Evolutionary conservation across 2,888 invertebrate species (phyloP), one percentile per base, ranked within the genome.

Genomic region (Macaria liturata): DNA sequence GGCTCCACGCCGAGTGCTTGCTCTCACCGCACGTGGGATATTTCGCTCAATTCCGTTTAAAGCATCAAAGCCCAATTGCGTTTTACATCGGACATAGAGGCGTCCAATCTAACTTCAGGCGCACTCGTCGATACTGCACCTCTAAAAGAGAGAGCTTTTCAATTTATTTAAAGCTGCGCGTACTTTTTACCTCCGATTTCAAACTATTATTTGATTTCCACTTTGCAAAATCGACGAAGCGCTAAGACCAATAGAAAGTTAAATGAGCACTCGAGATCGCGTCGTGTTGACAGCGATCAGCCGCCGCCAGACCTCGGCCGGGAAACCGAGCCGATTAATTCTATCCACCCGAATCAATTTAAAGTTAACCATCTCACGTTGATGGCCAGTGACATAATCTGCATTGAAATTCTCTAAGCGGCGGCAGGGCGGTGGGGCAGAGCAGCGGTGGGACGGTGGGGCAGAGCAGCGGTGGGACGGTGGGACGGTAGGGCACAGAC

Each of bases 61-160:
- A 86, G 82, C 86, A 84, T 86, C 85, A 84, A 84, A 86, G 85
- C 81, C 81, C 84, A 86, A 88, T 87, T 86, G 83, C 83, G 84
- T 86, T 86, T 87, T 84, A 86, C 86, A 87, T 86, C 78, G 79
- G 81, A 84, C 83, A 78, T 75, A 73, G 75, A 72, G 76, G 78
- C 80, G 81, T 81, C 81, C 87, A 85, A 87, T 86, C 84, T 83
- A 85, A 85, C 83, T 86, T 79, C 76, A 80, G 75, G 74, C 74
- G 67, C 57, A 56, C 61, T 62, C 72, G 59, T 50, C 52, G 46
- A 57, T 58, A 60, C 57, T 61, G 62, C 59, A 59, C 63, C 61
- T 61, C 50, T 59, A 61, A 65, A 53, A 48, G 52, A 32, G 39
- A 39, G 37, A 42, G 42, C 42, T 9, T 46, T 45, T 51, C 51